A percentile compares a stretch with the other conserved stretches of the same genome.
phyloP scores from a whole-genome alignment of 1,140 invertebrate species.

The Trachymyrmex cornetzi region DNA sequence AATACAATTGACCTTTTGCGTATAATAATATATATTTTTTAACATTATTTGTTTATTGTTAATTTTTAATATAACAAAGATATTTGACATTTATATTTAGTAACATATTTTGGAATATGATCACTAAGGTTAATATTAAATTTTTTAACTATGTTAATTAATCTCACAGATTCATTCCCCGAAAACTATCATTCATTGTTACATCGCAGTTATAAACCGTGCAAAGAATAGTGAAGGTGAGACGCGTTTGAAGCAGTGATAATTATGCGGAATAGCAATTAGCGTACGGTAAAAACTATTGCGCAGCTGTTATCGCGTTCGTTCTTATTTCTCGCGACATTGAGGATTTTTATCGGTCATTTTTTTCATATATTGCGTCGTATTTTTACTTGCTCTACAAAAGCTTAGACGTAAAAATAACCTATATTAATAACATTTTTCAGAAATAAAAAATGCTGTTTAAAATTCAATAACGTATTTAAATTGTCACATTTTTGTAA shows the following conservation, averaged over 20 bases:
- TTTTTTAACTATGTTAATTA: slow-evolving; percentile 18
- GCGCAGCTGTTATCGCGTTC: slow-evolving; percentile 37
- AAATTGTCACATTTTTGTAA: background rate
- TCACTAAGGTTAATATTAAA: background rate
- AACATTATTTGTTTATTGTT: background rate
- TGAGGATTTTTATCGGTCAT: slow-evolving; percentile 4
- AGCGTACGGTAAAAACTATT: slow-evolving; percentile 49
- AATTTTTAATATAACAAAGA: background rate
- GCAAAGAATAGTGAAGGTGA: slow-evolving; percentile 28
- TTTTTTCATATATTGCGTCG: slow-evolving; percentile 27
- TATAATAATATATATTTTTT: background rate
- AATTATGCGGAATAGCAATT: slow-evolving; percentile 52
- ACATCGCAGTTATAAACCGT: background rate
- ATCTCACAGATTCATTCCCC: background rate
- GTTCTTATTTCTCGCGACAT: slow-evolving; percentile 44
- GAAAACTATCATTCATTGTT: slow-evolving; percentile 18
- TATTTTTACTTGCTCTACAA: background rate
- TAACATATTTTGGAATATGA: background rate
- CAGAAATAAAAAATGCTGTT: background rate
- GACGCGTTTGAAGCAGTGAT: slow-evolving; percentile 7
- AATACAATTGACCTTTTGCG: background rate
- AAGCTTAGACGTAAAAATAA: background rate
- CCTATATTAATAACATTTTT: background rate
- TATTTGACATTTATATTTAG: background rate
- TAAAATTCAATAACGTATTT: background rate